phyloP scores from a whole-genome alignment of 2,888 invertebrate species.

The Morpho achilles region DNA sequence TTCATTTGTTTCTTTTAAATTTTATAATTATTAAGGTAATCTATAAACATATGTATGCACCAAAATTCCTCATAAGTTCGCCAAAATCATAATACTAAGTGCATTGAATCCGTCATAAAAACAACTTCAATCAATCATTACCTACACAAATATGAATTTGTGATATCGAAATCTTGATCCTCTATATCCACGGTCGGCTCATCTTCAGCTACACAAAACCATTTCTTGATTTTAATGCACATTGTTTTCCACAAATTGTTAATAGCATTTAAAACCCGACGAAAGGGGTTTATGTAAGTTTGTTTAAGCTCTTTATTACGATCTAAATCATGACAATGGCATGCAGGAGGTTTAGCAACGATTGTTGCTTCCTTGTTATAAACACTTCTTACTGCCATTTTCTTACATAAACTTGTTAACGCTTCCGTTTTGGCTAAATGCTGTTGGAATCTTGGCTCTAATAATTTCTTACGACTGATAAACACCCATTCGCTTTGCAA shows the following conservation, averaged over 20 bases:
- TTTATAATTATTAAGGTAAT: no score
- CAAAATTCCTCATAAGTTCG: no score
- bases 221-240: constrained; percentile 39
- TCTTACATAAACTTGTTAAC: constrained; percentile 50
- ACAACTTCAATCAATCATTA: constrained; percentile 39
- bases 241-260: constrained; percentile 33
- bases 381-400: constrained; percentile 39
- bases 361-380: constrained; percentile 41
- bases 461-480: constrained; percentile 48
- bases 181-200: constrained; percentile 24
- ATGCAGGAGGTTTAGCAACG: constrained; percentile 51
- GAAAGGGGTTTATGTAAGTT: constrained; percentile 33
- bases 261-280: constrained; percentile 35
- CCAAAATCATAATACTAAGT: not conserved
- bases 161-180: constrained; percentile 32
- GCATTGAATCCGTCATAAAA: no score
- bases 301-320: constrained; percentile 30
- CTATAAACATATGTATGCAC: no score
- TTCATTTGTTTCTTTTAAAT: no score
- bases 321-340: constrained; percentile 50
- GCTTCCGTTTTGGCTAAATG: constrained; percentile 45
- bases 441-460: constrained; percentile 57
- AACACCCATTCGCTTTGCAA: constrained; percentile 67
- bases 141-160: constrained; percentile 59
- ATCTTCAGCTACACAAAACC: constrained; percentile 32